Evolutionary conservation across 2,797 vertebrate genomes (phyloP).

Genomic region (Borostomias antarcticus): DNA sequence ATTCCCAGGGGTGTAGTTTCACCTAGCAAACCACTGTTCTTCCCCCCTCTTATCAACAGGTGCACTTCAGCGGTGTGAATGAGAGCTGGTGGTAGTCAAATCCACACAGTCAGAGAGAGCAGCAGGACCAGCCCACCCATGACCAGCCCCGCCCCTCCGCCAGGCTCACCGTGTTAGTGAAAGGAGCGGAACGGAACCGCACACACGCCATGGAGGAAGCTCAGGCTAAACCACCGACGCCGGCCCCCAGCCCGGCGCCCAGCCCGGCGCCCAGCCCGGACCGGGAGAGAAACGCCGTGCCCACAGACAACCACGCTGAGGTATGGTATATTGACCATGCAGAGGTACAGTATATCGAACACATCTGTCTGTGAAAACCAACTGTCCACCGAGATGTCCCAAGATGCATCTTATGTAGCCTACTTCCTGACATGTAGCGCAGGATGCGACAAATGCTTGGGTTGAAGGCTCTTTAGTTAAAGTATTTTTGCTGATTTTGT

Average conservation of each 20-base stretch:
- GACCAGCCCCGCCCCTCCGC: conserved; percentile 46
- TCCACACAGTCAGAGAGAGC: conserved; percentile 23
- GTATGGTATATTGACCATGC: conserved; percentile 67
- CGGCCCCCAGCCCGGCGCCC: conserved; percentile 42
- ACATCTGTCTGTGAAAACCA: not conserved
- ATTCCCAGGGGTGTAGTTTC: not conserved
- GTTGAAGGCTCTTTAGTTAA: no score
- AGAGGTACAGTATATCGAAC: conserved; percentile 62
- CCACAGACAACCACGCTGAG: conserved; percentile 72
- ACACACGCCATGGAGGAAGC: conserved; percentile 69
- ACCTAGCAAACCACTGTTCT: not conserved
- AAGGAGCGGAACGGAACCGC: conserved; percentile 37
- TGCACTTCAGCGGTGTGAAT: conserved; percentile 25
- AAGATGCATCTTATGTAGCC: no score
- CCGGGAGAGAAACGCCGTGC: conserved; percentile 51
- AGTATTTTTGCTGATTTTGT: no score
- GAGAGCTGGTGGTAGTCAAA: conserved; percentile 28
- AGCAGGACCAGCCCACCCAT: conserved; percentile 48
- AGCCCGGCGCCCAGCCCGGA: conserved; percentile 57
- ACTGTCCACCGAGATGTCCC: no score
- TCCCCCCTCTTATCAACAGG: not conserved
- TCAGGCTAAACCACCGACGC: conserved; percentile 51
- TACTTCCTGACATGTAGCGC: no score
- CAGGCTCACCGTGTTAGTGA: conserved; percentile 45
- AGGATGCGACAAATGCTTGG: no score